Percentiles rank a stretch among this genome's conserved stretches.
These are phyloP conservation scores for Cyclura pinguis DNA, from an alignment of 2,797 vertebrate species.

Conservation along the genomic window DNA sequence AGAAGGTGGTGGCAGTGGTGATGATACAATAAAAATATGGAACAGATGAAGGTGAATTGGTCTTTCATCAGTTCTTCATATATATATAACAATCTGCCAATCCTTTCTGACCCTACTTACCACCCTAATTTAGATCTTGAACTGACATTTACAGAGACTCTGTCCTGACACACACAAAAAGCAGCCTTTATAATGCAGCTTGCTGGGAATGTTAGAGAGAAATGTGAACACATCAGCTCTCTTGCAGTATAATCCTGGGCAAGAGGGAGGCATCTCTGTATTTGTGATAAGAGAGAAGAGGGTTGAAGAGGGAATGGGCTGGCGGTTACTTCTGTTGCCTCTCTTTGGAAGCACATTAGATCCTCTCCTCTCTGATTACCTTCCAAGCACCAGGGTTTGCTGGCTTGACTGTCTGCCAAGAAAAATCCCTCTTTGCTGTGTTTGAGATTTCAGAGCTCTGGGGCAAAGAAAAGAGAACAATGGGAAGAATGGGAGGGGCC, in stretches of 20 bases:
- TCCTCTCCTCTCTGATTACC: constrained; percentile 26
- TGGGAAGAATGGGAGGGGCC: background rate
- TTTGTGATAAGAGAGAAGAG: constrained; percentile 25
- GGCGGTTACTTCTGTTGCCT: background rate
- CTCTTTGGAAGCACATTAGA: constrained; percentile 10
- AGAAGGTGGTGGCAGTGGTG: background rate
- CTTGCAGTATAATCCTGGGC: background rate
- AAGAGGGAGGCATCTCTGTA: background rate
- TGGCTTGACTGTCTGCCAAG: constrained; percentile 37
- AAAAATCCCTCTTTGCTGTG: constrained; percentile 41
- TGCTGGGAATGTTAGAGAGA: background rate
- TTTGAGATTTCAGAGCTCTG: constrained; percentile 33
- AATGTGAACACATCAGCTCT: background rate
- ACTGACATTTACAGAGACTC: background rate
- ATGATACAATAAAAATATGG: background rate
- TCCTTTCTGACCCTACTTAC: background rate
- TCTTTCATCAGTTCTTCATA: background rate
- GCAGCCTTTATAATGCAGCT: background rate
- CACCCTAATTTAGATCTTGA: background rate
- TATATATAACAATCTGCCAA: background rate
- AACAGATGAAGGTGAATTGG: background rate
- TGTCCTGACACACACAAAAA: background rate
- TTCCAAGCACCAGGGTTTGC: constrained; percentile 43
- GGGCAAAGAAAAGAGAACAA: constrained; percentile 42
- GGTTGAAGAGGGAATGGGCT: background rate